Percentiles rank a stretch among this genome's conserved stretches.
Evolutionary conservation across 1,140 invertebrate genomes (phyloP).

Genomic region (Dendrolimus kikuchii): DNA sequence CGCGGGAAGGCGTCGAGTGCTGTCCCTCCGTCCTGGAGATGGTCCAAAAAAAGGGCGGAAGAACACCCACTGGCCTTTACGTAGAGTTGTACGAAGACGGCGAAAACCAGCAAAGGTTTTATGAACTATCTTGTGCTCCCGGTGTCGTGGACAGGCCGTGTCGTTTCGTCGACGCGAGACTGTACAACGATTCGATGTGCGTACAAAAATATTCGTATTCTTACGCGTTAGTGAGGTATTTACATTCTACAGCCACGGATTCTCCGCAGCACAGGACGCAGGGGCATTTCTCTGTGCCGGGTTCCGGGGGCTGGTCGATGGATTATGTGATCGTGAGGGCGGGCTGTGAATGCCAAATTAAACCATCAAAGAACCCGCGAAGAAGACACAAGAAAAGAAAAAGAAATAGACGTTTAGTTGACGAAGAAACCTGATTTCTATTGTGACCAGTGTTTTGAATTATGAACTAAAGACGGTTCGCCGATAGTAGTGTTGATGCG

Average conservation of each 20-base stretch:
- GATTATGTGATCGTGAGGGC: constrained; percentile 88
- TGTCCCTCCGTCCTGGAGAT: constrained; percentile 85
- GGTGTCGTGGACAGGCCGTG: constrained; percentile 83
- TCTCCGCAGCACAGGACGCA: constrained; percentile 65
- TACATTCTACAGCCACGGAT: constrained; percentile 55
- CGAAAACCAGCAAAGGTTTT: constrained; percentile 79
- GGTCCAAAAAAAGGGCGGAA: constrained; percentile 83
- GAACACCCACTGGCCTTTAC: constrained; percentile 79
- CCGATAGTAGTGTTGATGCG: constrained; percentile 8
- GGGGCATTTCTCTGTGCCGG: constrained; percentile 69
- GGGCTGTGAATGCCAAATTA: constrained; percentile 87
- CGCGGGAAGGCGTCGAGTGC: constrained; percentile 80
- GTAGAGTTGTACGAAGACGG: constrained; percentile 84
- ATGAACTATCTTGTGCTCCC: constrained; percentile 83
- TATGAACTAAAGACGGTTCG: constrained; percentile 47
- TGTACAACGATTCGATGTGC: constrained; percentile 81
- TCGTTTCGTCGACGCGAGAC: constrained; percentile 80
- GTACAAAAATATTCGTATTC: constrained; percentile 89
- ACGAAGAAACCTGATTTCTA: constrained; percentile 56
- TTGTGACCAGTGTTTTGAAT: constrained; percentile 33
- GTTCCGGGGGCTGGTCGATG: constrained; percentile 77
- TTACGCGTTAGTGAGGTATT: constrained; percentile 83
- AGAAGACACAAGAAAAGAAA: constrained; percentile 45
- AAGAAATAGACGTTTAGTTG: constrained; percentile 40
- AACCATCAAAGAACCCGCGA: constrained; percentile 39